Evolutionary conservation across 2,797 vertebrate genomes (phyloP).

Genomic region (Calcarius lapponicus): DNA sequence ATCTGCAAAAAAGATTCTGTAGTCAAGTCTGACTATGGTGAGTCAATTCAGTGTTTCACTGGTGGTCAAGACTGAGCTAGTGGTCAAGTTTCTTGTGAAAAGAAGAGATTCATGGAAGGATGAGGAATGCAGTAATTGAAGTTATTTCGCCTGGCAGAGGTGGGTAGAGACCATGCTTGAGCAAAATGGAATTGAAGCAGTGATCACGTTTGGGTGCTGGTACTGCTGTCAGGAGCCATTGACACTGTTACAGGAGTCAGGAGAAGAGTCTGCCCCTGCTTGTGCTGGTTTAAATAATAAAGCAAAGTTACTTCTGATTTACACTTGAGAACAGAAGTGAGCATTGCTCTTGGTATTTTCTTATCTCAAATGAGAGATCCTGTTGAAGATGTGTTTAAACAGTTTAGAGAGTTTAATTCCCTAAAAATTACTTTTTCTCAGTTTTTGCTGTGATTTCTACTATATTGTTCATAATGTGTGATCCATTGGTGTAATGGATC

Average conservation of each 20-base stretch:
- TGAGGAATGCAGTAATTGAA: neutral
- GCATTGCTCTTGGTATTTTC: neutral
- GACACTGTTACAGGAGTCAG: neutral
- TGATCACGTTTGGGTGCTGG: neutral
- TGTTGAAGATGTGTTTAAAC: neutral
- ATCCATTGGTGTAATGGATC: neutral
- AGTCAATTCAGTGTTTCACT: slow-evolving; percentile 61
- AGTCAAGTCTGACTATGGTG: slow-evolving; percentile 30
- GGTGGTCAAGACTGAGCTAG: slow-evolving; percentile 3
- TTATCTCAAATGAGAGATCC: neutral
- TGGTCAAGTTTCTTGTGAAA: neutral
- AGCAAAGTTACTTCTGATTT: neutral
- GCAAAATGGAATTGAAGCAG: neutral
- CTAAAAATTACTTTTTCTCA: neutral
- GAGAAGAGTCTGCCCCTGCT: neutral
- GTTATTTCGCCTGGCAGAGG: neutral
- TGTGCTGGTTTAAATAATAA: neutral
- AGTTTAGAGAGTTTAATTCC: neutral
- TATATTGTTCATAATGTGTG: neutral
- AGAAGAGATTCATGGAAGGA: neutral
- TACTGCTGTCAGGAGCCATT: neutral
- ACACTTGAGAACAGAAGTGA: neutral
- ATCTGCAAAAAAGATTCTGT: slow-evolving; percentile 71
- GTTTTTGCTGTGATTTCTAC: neutral
- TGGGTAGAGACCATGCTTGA: neutral